A percentile compares a stretch with the other conserved stretches of the same genome.
These are phyloP conservation scores for Microcebus murinus DNA, from an alignment of 2,113 vertebrate species.

Conservation along the genomic window DNA sequence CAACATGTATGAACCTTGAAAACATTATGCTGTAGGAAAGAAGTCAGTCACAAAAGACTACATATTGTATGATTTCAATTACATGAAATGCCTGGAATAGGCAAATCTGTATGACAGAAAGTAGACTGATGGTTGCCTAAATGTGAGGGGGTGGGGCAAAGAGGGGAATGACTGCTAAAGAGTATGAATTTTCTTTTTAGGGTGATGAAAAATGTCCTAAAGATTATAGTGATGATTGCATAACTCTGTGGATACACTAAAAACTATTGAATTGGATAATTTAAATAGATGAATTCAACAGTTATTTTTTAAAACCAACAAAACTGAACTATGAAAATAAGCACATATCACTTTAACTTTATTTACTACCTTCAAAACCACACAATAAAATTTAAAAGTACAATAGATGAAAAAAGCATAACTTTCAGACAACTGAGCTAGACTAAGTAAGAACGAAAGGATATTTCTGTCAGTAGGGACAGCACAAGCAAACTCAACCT, in stretches of 20 bases:
- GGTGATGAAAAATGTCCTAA: not conserved
- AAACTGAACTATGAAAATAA: slow-evolving; percentile 34
- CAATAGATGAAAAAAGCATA: not conserved
- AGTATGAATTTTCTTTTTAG: not conserved
- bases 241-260: slow-evolving; percentile 22
- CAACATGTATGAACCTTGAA: not conserved
- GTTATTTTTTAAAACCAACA: not conserved
- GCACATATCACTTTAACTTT: not conserved
- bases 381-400: not conserved
- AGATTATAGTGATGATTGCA: not conserved
- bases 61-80: not conserved
- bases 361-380: not conserved
- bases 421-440: not conserved
- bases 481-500: not conserved
- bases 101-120: not conserved
- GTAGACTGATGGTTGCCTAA: not conserved
- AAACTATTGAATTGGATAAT: not conserved
- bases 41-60: not conserved
- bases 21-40: not conserved
- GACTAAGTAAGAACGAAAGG: not conserved
- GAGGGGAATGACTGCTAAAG: not conserved
- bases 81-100: not conserved
- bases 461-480: not conserved
- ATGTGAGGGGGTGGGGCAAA: not conserved
- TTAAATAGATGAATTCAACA: not conserved